Base-by-base conservation (phyloP, 2,113 vertebrate species). In the Ochotona curzoniae region DNA sequence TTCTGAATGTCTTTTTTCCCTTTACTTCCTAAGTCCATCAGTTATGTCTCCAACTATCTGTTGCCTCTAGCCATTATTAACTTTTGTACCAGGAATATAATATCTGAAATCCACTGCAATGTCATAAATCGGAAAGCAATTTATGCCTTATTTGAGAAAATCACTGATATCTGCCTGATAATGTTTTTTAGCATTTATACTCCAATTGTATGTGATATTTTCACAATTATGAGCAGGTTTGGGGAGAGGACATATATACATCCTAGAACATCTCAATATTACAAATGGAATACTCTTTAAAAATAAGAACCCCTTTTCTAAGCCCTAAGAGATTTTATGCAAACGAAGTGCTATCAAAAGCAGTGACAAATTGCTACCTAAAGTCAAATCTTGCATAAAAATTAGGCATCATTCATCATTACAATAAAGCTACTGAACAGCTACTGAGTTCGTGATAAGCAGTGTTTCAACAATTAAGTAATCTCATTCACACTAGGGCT, bases 351-450 rank as follows among this genome's bases (percentile, higher is more conserved):
- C 84, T 92, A 96, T 92, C 84, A 96, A 96, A 96, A 92, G 60
- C 69, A 92, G 70, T 95, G 93, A 96, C 76, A 89, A 96, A 96
- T 93, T 88, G 75, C 70, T 93, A 83, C 51, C 92, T 60, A 96
- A 92, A 95, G 51, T 18, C 63, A 93, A 93, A 61, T 88, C 86
- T 93, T 94, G 88, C 85, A 92, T 95, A 93, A 94, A 96, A 44
- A 97, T 90, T 90, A 89, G 83, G 7, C 57, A 83, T 81, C 76
- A 95, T 96, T 47, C 80, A 96, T 97, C 95, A 96, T 93, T 83
- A 91, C 75, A 94, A 89, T 92, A 84, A 76, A 95, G 54, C 49
- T 69, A 51, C 63, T 35, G 73, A 86, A 90, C 80, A 82, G 66
- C 85, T 83, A 94, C 83, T 78, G 94, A 83, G 92, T 92, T 93